Evolutionary conservation across 2,888 invertebrate species (phyloP).

Genomic region (Polymixis flavicincta): DNA sequence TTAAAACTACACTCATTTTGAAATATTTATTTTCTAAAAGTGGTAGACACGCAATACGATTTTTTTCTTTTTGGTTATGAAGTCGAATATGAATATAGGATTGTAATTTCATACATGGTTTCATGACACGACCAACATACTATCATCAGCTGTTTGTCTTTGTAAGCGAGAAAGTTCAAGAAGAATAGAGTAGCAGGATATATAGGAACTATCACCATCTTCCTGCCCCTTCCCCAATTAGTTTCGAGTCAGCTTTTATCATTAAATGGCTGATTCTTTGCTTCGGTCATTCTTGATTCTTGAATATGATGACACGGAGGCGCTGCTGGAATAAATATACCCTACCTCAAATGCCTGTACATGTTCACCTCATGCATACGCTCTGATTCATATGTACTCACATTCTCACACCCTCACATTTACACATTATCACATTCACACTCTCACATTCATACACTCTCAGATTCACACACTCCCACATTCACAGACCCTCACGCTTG

Average conservation of each 20-base stretch:
- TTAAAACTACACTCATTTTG: background rate
- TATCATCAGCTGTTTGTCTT: background rate
- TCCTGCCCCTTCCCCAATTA: background rate
- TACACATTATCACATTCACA: too few species aligned
- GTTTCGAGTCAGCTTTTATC: background rate
- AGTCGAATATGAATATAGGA: background rate
- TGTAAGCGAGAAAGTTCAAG: background rate
- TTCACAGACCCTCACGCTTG: too few species aligned
- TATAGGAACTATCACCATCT: background rate
- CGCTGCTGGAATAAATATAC: too few species aligned
- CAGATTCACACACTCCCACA: too few species aligned
- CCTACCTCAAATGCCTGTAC: too few species aligned
- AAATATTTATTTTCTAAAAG: background rate
- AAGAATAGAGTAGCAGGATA: background rate
- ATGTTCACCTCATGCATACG: too few species aligned
- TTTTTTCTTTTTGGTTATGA: background rate
- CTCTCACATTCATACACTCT: too few species aligned
- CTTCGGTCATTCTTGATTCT: background rate
- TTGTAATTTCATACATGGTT: background rate
- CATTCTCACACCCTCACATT: too few species aligned
- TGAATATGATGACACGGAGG: too few species aligned
- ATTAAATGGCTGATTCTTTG: background rate
- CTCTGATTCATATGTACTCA: too few species aligned
- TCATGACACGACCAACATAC: background rate
- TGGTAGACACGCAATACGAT: background rate